Conservation (phyloP, 1,140 invertebrate species). For the Calycopis cecrops region DNA sequence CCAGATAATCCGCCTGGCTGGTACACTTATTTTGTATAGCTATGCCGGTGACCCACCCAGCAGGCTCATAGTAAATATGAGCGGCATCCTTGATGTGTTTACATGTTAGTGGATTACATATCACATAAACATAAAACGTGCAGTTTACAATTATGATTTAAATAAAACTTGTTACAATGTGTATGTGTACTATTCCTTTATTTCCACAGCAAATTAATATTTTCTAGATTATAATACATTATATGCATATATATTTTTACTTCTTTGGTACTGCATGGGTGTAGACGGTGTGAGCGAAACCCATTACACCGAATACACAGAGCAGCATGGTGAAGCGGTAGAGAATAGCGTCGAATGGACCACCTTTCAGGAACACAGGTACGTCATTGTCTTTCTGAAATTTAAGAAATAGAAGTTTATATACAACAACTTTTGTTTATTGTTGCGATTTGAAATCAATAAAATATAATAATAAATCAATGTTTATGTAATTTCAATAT, state of each 20-base stretch:
- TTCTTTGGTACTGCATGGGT: constrained; percentile 55
- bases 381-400: constrained; percentile 64
- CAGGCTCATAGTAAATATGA: too few species aligned
- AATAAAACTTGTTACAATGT: constrained; percentile 19
- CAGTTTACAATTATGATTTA: too few species aligned
- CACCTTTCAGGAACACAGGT: constrained; percentile 68
- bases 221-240: constrained; percentile 21
- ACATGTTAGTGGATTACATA: too few species aligned
- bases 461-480: not conserved
- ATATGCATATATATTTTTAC: constrained; percentile 26
- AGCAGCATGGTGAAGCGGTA: constrained; percentile 56
- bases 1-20: too few species aligned
- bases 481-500: too few species aligned
- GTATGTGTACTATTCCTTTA: constrained; percentile 16
- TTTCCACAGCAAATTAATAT: constrained; percentile 25
- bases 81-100: too few species aligned
- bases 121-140: too few species aligned
- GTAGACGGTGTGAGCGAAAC: constrained; percentile 52
- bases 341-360: constrained; percentile 64
- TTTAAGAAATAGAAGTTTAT: constrained; percentile 16
- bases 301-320: constrained; percentile 43
- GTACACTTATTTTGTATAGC: too few species aligned
- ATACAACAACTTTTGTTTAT: too few species aligned
- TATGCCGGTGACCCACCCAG: too few species aligned
- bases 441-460: too few species aligned